Base-by-base conservation (phyloP, 2,888 invertebrate species). In the Eulithis prunata region DNA sequence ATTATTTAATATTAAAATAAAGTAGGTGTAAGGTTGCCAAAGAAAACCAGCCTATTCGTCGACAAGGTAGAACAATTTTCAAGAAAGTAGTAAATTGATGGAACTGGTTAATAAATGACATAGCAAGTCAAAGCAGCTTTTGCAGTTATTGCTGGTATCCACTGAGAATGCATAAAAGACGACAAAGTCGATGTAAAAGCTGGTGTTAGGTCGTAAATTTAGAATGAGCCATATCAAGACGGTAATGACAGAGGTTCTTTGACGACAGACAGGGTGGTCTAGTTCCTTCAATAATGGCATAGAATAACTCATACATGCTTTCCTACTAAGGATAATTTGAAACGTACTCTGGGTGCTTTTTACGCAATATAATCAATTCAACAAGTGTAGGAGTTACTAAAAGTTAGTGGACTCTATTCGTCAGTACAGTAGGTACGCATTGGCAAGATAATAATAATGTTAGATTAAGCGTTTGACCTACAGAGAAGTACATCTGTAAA, bases 121-220 rank as follows among this genome's bases (percentile, higher is more conserved):
- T 63, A 43, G 51, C 51, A 66, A 64, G 68, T 62, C 62, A 57
- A 65, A 66, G 63, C 49, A 60, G 61, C 60, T 57, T 53, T 56
- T 62, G 56, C 55, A 49, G 61, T 71, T 71, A 71, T 69, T 72
- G 43, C 68, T 58, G 8, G 54, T 32, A 58, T 53, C 38, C 45
- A 62, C 38, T n/a, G 55, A 57, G 52, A 68, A 73, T 75, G 43
- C 55, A 67, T 63, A 63, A 55, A 21, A 66, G 58, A 51, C 45
- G 53, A 49, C 57, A 64, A 69, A 71, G 67, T 66, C 68, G 69
- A 72, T 64, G 66, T 55, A 66, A 64, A 70, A 73, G 71, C 71
- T 69, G 71, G 75, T 77, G 79, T 76, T 75, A 78, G 68, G 71
- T 72, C 75, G 74, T 81, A 79, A 82, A 83, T 81, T 74, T 64